Conservation (phyloP, 1,140 invertebrate species). For the Fopius arisanus region DNA sequence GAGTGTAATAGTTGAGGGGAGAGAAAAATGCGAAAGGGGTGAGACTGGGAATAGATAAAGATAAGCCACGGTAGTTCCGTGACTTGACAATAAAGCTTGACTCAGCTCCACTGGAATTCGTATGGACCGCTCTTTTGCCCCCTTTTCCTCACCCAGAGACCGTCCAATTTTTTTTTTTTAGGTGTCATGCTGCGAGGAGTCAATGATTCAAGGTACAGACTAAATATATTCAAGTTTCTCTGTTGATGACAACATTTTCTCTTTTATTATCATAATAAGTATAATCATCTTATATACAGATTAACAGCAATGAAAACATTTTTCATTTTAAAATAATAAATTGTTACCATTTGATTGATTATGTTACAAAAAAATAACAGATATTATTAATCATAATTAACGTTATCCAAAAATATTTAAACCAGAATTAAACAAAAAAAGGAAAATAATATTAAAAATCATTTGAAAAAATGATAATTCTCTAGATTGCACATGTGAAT, state of each 20-base stretch:
- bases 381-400: neutral
- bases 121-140: constrained; percentile 25
- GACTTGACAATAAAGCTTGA: constrained; percentile 62
- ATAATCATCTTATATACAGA: constrained; percentile 61
- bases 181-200: neutral
- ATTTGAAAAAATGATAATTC: neutral
- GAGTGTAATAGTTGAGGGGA: neutral
- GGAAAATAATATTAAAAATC: neutral
- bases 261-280: constrained; percentile 62
- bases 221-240: constrained; percentile 15
- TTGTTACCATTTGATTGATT: neutral
- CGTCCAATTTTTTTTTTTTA: no score
- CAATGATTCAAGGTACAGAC: neutral
- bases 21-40: constrained; percentile 42
- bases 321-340: constrained; percentile 14
- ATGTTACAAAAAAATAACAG: constrained; percentile 25
- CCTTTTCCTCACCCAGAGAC: neutral
- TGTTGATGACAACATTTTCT: constrained; percentile 44
- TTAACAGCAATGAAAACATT: constrained; percentile 50
- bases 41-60: constrained; percentile 52
- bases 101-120: constrained; percentile 47
- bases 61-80: constrained; percentile 62
- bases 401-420: constrained; percentile 27
- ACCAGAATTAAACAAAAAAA: constrained; percentile 1
- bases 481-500: constrained; percentile 6